phyloP scores from a whole-genome alignment of 2,888 invertebrate genomes.

The Blera fallax region DNA sequence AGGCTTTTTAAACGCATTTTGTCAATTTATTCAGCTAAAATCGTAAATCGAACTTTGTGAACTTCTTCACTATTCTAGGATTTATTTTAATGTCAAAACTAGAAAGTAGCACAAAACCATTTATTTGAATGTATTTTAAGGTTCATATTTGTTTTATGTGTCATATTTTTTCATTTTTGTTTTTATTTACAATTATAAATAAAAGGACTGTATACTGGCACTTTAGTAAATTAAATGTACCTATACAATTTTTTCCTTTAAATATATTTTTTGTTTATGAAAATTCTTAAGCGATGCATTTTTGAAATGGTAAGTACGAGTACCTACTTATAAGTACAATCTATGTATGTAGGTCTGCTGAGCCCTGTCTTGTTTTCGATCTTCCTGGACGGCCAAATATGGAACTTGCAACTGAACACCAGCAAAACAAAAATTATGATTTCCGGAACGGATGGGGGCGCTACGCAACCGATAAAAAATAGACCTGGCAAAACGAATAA shows the following conservation, averaged over 20 bases:
- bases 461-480: no score
- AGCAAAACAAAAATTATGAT: no score
- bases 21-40: constrained; percentile 4
- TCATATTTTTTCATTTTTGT: constrained; percentile 4
- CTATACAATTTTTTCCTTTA: constrained; percentile 17
- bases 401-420: no score
- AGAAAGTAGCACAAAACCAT: constrained; percentile 31
- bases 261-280: not conserved
- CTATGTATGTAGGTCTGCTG: no score
- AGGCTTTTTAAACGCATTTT: constrained; percentile 21
- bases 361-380: no score
- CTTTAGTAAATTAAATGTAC: constrained; percentile 63
- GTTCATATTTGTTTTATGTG: not conserved
- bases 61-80: not conserved
- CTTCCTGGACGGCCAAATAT: no score
- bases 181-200: constrained; percentile 31
- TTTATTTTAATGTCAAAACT: not conserved
- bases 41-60: constrained; percentile 22
- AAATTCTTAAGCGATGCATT: no score
- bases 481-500: no score
- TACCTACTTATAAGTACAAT: no score
- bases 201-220: constrained; percentile 53
- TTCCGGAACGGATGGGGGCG: no score
- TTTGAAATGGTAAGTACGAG: not conserved
- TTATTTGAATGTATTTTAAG: not conserved